Evolutionary conservation across 2,797 vertebrate genomes (phyloP).

Genomic region (Steatocranus sp.): DNA sequence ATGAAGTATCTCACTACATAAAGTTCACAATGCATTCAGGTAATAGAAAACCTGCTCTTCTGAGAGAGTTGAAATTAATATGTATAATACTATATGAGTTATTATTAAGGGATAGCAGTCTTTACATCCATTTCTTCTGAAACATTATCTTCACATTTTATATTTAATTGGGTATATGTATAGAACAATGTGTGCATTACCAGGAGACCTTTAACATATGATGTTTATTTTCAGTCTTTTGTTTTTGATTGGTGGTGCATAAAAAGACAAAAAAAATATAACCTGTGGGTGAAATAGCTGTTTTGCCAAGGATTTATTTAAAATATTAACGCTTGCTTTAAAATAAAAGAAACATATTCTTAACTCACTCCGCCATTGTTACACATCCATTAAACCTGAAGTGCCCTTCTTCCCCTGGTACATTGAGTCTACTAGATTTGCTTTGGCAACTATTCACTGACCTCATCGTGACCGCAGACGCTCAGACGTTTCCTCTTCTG

Average conservation of each 20-base stretch:
- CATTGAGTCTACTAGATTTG: constrained; percentile 53
- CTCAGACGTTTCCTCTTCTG: constrained; percentile 20
- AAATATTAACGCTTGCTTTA: background rate
- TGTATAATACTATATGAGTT: background rate
- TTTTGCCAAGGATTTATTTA: background rate
- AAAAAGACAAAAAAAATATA: background rate
- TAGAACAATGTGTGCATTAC: background rate
- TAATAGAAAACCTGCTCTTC: constrained; percentile 7
- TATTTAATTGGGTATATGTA: background rate
- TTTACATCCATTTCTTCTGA: background rate
- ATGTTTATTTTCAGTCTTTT: background rate
- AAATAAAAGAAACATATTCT: background rate
- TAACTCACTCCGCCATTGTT: constrained; percentile 6
- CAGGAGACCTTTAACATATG: background rate
- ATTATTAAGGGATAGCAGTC: background rate
- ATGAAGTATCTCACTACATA: constrained; percentile 17
- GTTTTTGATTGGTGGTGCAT: background rate
- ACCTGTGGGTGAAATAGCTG: background rate
- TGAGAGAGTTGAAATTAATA: background rate
- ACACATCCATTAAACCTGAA: constrained; percentile 48
- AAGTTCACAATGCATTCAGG: constrained; percentile 41
- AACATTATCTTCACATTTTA: background rate
- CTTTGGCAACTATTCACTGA: constrained; percentile 56
- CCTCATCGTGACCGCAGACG: constrained; percentile 43
- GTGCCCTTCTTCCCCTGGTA: constrained; percentile 7